These are phyloP conservation scores for Rhynchonycteris naso DNA, from an alignment of 2,797 vertebrate species.

Conservation along the genomic window DNA sequence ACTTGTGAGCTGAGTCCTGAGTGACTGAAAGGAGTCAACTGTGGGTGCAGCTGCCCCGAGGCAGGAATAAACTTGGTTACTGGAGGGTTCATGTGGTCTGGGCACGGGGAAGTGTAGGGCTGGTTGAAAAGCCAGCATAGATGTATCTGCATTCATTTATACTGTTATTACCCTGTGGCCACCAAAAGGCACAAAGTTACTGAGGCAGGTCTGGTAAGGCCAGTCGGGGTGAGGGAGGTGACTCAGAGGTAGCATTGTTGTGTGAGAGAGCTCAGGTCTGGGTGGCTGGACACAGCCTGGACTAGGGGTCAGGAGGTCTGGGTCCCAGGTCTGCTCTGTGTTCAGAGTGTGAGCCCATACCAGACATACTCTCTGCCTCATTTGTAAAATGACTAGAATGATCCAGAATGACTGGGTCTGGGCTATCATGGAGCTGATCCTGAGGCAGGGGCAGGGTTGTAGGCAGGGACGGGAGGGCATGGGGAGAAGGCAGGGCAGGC, in stretches of 20 bases:
- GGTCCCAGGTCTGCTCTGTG: neutral
- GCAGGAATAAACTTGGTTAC: neutral
- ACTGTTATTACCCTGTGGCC: no score
- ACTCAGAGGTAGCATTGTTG: neutral
- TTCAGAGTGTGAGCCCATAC: neutral
- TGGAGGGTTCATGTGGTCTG: neutral
- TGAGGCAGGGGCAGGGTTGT: neutral
- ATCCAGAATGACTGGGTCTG: neutral
- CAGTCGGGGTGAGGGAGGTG: neutral
- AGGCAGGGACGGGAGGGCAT: neutral
- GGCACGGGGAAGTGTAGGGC: neutral
- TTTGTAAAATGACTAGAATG: neutral
- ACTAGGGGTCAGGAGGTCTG: neutral
- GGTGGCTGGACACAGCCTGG: neutral
- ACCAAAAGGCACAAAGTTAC: neutral
- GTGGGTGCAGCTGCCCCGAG: neutral
- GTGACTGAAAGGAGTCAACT: neutral
- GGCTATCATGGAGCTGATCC: rapidly evolving
- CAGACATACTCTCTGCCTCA: neutral
- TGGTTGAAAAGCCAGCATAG: neutral
- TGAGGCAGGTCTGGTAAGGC: neutral
- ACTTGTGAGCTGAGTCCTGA: neutral
- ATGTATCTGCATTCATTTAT: neutral
- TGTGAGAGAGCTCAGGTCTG: neutral
- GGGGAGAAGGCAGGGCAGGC: neutral